These are phyloP conservation scores for Philereme vetulata DNA, from an alignment of 2,888 invertebrate genomes.

Conservation along the genomic window DNA sequence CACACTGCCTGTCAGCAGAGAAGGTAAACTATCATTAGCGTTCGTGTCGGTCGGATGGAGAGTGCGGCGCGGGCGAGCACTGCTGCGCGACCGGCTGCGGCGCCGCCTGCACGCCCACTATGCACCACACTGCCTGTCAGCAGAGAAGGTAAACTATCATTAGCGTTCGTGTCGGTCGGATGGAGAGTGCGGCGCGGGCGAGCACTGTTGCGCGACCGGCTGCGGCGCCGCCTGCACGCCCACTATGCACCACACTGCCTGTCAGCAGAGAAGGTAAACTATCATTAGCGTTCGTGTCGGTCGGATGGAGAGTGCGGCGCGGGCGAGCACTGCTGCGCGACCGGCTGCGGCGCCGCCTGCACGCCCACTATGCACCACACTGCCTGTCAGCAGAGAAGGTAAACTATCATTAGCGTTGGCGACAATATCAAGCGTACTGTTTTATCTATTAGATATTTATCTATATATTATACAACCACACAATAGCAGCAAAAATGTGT, in stretches of 20 bases:
- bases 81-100: conserved; percentile 96
- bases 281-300: not conserved
- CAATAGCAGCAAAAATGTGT: no score
- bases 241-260: conserved; percentile 88
- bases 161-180: no score
- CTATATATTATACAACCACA: no score
- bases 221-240: conserved; percentile 92
- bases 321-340: conserved; percentile 90
- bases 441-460: no score
- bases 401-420: not conserved
- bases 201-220: conserved; percentile 93
- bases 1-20: no score
- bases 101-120: conserved; percentile 90
- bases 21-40: no score
- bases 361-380: conserved; percentile 89
- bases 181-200: conserved; percentile 87
- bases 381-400: conserved; percentile 87
- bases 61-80: conserved; percentile 87
- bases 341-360: conserved; percentile 94
- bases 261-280: conserved; percentile 84
- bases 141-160: no score
- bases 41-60: no score
- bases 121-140: no score
- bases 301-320: conserved; percentile 90
- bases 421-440: no score